Conservation (phyloP, 1,140 invertebrate genomes). For the Microplitis demolitor region DNA sequence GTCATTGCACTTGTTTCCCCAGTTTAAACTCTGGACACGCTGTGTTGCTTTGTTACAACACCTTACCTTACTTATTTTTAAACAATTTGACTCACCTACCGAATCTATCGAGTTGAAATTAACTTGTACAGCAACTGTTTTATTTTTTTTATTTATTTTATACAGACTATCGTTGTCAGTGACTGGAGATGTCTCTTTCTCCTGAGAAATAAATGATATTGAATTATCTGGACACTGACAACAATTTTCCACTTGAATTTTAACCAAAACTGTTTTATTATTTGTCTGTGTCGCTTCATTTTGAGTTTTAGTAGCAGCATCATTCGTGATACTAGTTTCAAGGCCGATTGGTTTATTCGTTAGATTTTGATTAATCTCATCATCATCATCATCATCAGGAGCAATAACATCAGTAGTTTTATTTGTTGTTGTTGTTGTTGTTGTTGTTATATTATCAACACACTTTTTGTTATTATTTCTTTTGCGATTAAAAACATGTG, state of each 20-base stretch:
- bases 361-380: constrained; percentile 12
- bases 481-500: constrained; percentile 31
- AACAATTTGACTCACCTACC: constrained; percentile 32
- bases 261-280: constrained; percentile 39
- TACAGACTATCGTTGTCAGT: constrained; percentile 20
- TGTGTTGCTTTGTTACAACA: constrained; percentile 34
- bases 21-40: constrained; percentile 29
- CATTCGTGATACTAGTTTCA: background rate
- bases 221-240: constrained; percentile 35
- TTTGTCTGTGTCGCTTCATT: constrained; percentile 27
- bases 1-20: constrained; percentile 15
- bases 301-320: background rate
- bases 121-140: constrained; percentile 33
- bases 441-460: background rate
- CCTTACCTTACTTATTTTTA: constrained; percentile 35
- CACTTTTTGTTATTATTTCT: constrained; percentile 23
- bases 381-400: background rate
- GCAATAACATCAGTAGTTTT: constrained; percentile 7
- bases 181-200: constrained; percentile 15
- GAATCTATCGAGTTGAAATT: constrained; percentile 39
- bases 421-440: background rate
- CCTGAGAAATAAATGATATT: constrained; percentile 24
- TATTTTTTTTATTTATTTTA: constrained; percentile 23
- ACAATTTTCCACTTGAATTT: constrained; percentile 50
- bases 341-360: constrained; percentile 1